Conservation (phyloP, 2,797 vertebrate species). For the Sebastes dallii region DNA sequence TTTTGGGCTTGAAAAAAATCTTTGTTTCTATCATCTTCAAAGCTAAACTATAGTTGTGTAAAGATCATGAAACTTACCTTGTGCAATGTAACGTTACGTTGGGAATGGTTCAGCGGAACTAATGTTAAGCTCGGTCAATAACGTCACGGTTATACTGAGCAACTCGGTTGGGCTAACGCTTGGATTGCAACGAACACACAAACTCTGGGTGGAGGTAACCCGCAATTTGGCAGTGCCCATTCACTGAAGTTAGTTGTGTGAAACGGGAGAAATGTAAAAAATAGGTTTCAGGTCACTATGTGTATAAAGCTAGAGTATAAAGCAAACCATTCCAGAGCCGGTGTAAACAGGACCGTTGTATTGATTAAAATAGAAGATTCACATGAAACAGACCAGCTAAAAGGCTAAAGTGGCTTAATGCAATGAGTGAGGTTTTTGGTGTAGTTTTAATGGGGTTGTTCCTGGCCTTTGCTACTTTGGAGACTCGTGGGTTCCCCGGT, state of each 20-base stretch:
- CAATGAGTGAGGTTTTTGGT: background rate
- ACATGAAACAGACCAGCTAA: background rate
- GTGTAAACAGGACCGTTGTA: background rate
- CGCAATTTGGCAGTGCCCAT: background rate
- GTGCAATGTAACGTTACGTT: no score
- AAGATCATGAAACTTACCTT: no score
- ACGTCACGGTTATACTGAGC: no score
- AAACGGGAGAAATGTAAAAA: background rate
- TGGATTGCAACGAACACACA: no score
- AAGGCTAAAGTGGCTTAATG: background rate
- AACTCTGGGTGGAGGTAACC: background rate
- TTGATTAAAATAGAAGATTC: background rate
- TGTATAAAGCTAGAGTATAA: background rate
- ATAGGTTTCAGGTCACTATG: background rate
- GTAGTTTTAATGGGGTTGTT: background rate
- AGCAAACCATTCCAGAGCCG: background rate
- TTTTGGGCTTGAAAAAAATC: background rate
- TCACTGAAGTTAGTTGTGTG: background rate
- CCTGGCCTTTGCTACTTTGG: background rate
- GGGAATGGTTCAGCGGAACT: no score
- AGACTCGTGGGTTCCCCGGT: background rate
- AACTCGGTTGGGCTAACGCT: no score
- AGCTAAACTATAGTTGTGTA: no score
- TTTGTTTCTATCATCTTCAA: background rate
- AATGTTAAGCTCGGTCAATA: no score